Percentiles rank a stretch among this genome's conserved stretches.
Evolutionary conservation across 2,113 vertebrate genomes (phyloP).

Genomic region (Crotalus horridus): DNA sequence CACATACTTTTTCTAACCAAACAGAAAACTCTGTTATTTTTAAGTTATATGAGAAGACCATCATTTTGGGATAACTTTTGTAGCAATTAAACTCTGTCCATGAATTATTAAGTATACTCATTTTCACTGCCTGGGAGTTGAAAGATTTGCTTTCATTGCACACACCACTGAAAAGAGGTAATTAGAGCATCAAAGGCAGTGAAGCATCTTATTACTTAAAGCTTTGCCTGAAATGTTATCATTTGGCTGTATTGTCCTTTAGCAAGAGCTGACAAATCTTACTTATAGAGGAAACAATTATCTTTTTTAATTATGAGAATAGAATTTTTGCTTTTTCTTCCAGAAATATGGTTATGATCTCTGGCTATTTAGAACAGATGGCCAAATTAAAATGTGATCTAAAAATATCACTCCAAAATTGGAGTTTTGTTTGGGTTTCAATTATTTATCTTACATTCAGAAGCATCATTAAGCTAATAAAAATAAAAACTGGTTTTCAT

Average conservation of each 20-base stretch:
- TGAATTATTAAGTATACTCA: conserved; percentile 63
- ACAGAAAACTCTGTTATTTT: conserved; percentile 18
- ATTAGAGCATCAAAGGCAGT: conserved; percentile 66
- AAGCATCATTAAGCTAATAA: conserved; percentile 26
- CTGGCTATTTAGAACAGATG: conserved; percentile 7
- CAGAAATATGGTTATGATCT: not conserved
- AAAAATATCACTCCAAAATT: conserved; percentile 1
- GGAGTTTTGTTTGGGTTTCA: not conserved
- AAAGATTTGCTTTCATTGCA: conserved; percentile 56
- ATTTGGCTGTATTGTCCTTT: conserved; percentile 28
- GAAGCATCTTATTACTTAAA: conserved; percentile 58
- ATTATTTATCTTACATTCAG: conserved; percentile 26
- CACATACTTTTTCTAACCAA: conserved; percentile 19
- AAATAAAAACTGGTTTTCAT: conserved; percentile 17
- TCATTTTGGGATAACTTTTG: conserved; percentile 39
- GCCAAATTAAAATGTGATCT: not conserved
- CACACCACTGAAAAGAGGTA: conserved; percentile 52
- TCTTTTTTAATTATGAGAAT: conserved; percentile 11
- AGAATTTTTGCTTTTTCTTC: conserved; percentile 20
- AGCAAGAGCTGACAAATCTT: conserved; percentile 21
- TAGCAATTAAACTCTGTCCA: conserved; percentile 42
- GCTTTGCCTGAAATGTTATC: conserved; percentile 46
- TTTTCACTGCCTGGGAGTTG: conserved; percentile 47
- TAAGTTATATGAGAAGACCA: conserved; percentile 40
- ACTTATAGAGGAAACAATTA: not conserved